A percentile compares a stretch with the other conserved stretches of the same genome.
phyloP scores from a whole-genome alignment of 1,140 invertebrate species.

The Bombus cullumanus region DNA sequence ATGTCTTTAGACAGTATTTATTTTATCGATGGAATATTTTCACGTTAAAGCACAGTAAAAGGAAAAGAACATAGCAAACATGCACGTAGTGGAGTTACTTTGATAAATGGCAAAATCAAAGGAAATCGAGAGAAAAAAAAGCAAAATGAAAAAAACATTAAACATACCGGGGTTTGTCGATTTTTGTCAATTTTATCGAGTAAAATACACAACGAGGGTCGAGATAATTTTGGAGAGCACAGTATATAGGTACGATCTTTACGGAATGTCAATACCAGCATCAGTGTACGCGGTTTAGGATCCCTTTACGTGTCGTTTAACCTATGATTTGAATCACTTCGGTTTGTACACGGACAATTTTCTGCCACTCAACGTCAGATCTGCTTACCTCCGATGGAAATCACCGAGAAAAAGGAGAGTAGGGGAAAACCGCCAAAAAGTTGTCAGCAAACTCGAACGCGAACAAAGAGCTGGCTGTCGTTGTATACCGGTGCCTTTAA shows the following conservation, averaged over 20 bases:
- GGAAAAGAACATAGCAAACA: not conserved
- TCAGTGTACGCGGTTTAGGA: slow-evolving; percentile 8
- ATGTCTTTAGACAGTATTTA: not conserved
- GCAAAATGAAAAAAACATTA: not conserved
- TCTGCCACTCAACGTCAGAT: slow-evolving; percentile 72
- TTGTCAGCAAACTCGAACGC: slow-evolving; percentile 63
- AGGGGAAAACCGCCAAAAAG: slow-evolving; percentile 60
- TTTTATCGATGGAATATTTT: not conserved
- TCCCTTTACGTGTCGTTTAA: slow-evolving; percentile 59
- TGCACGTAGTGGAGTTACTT: not conserved
- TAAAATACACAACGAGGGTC: not conserved
- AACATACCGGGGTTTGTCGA: not conserved
- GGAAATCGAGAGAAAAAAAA: not conserved
- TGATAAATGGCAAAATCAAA: not conserved
- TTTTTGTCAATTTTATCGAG: slow-evolving; percentile 2
- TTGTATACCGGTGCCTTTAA: slow-evolving; percentile 50
- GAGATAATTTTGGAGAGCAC: not conserved
- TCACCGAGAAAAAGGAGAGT: slow-evolving; percentile 16
- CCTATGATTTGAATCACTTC: slow-evolving; percentile 42
- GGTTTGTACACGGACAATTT: slow-evolving; percentile 68
- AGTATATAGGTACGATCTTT: slow-evolving; percentile 1
- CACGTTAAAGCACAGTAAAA: not conserved
- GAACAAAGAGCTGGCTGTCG: slow-evolving; percentile 60
- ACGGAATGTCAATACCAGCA: slow-evolving; percentile 7
- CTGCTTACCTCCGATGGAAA: slow-evolving; percentile 51